phyloP scores from a whole-genome alignment of 92 coral and sea anemone species.

The Phenganax marumi region DNA sequence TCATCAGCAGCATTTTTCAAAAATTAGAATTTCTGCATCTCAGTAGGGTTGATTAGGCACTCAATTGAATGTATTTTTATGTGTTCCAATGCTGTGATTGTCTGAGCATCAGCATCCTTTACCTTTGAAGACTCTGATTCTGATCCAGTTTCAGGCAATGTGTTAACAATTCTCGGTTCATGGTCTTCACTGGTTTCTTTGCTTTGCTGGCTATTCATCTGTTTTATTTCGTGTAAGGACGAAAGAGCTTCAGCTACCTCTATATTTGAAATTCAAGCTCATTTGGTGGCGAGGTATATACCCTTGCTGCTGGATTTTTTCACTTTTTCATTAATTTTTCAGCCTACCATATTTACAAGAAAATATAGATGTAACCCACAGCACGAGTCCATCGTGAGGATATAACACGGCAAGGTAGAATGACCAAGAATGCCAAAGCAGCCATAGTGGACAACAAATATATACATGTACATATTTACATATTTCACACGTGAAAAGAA shows the following conservation, averaged over 20 bases:
- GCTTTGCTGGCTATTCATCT: not conserved
- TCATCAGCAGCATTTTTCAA: not conserved
- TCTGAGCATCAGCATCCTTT: conserved; percentile 4
- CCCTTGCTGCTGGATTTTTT: not conserved
- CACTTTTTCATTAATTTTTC: not conserved
- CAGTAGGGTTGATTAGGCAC: not conserved
- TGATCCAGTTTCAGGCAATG: not conserved
- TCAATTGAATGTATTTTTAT: not conserved
- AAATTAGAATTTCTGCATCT: not conserved
- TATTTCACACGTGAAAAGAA: not conserved
- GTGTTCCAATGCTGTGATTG: not conserved
- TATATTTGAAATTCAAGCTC: not conserved
- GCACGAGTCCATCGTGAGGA: not conserved
- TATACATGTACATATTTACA: not conserved
- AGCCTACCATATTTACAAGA: not conserved
- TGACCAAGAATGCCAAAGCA: too few relatives aligned
- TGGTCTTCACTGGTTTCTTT: not conserved
- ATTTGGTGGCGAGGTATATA: not conserved
- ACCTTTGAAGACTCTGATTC: not conserved
- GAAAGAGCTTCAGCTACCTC: not conserved
- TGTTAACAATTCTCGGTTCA: not conserved
- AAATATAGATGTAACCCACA: not conserved
- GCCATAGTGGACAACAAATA: too few relatives aligned
- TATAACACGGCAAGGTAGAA: not conserved
- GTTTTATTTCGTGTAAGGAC: too few relatives aligned